These are phyloP conservation scores for Ictidomys tridecemlineatus DNA, from an alignment of 2,113 vertebrate species.

Conservation along the genomic window DNA sequence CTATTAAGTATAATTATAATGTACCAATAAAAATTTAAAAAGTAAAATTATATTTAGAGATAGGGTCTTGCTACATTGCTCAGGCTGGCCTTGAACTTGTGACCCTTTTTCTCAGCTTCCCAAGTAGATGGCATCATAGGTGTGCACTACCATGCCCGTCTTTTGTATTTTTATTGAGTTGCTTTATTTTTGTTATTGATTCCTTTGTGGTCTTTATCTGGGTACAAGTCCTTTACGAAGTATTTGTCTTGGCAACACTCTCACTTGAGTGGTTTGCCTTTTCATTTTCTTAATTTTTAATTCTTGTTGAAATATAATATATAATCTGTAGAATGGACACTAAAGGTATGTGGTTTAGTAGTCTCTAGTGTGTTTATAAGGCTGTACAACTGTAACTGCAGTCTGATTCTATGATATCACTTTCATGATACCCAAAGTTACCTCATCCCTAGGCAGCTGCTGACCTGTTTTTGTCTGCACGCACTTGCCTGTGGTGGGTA, in stretches of 20 bases:
- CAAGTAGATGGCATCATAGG: no score
- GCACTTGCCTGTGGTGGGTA: accelerated
- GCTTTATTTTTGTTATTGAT: neutral
- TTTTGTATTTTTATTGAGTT: neutral
- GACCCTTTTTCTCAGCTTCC: no score
- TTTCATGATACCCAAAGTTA: neutral
- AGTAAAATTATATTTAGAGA: no score
- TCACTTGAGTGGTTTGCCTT: neutral
- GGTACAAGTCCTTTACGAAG: neutral
- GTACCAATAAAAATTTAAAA: no score
- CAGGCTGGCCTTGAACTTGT: no score
- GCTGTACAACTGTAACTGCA: neutral
- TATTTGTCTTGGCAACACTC: neutral
- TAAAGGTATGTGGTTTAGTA: neutral
- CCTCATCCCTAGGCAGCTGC: neutral
- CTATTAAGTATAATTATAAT: no score
- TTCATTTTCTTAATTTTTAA: neutral
- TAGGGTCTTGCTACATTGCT: no score
- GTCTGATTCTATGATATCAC: neutral
- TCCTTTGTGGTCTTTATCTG: neutral
- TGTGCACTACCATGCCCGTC: no score
- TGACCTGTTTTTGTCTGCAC: neutral
- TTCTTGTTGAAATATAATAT: neutral
- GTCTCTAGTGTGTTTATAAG: neutral
- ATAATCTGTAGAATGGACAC: neutral